Conservation (phyloP, 2,797 vertebrate genomes). For the Trematomus bernacchii region DNA sequence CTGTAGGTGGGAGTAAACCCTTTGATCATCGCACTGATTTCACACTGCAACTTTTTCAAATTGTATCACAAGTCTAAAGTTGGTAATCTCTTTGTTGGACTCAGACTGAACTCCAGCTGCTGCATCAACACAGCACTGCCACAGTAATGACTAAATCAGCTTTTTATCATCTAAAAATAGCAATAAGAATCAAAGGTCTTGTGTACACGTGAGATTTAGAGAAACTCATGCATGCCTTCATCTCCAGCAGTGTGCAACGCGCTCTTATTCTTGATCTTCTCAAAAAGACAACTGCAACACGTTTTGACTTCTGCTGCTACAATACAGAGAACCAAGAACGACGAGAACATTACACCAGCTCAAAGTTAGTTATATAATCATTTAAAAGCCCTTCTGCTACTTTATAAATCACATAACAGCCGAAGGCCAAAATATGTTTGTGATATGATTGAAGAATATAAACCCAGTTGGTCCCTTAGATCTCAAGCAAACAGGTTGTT, state of each 20-base stretch:
- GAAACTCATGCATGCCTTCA: slow-evolving; percentile 32
- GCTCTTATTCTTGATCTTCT: slow-evolving; percentile 41
- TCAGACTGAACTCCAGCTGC: slow-evolving; percentile 14
- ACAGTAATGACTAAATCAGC: slow-evolving; percentile 18
- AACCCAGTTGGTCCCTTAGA: slow-evolving; percentile 46
- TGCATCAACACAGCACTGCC: not conserved
- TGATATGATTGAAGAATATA: slow-evolving; percentile 50
- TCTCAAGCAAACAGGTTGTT: slow-evolving; percentile 51
- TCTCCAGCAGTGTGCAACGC: slow-evolving; percentile 45
- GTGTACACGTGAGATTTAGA: slow-evolving; percentile 21
- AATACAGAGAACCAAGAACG: slow-evolving; percentile 16
- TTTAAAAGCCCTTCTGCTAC: slow-evolving; percentile 21
- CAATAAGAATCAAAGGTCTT: slow-evolving; percentile 9
- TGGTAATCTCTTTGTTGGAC: slow-evolving; percentile 5
- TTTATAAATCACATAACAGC: slow-evolving; percentile 40
- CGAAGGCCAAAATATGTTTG: slow-evolving; percentile 34
- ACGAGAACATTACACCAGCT: not conserved
- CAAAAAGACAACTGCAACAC: slow-evolving; percentile 24
- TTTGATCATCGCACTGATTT: not conserved
- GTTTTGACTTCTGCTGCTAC: slow-evolving; percentile 2
- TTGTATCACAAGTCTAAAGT: no score
- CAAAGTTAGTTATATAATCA: not conserved
- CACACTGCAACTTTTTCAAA: not conserved
- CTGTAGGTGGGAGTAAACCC: not conserved
- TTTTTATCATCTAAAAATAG: slow-evolving; percentile 35